Evolutionary conservation across 2,113 vertebrate genomes (phyloP).

Genomic region (Origma solitaria): DNA sequence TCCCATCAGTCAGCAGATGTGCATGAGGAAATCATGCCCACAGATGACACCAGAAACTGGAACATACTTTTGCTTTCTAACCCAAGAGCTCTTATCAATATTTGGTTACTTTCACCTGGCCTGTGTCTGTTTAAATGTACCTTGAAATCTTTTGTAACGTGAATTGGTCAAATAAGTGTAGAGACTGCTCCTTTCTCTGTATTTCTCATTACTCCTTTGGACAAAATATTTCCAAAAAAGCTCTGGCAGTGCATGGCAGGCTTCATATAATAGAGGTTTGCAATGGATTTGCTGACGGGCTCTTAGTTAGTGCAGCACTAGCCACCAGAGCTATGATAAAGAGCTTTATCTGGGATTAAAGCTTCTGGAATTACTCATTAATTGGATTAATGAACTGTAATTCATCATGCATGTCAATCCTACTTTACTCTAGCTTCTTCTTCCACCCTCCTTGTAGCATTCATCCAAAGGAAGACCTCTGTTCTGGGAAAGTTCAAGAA

Average conservation of each 20-base stretch:
- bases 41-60: not conserved
- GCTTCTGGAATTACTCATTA: conserved; percentile 71
- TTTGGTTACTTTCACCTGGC: not conserved
- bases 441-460: conserved; percentile 18
- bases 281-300: conserved; percentile 36
- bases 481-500: conserved; percentile 33
- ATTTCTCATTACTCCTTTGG: not conserved
- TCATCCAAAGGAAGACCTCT: conserved; percentile 27
- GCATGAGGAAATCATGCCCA: not conserved
- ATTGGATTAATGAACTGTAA: conserved; percentile 75
- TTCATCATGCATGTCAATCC: conserved; percentile 52
- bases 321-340: conserved; percentile 53
- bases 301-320: not conserved
- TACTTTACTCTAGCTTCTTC: conserved; percentile 29
- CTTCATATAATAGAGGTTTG: not conserved
- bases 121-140: not conserved
- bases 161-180: not conserved
- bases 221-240: not conserved
- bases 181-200: not conserved
- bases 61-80: not conserved
- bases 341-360: conserved; percentile 60
- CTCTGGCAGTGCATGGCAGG: not conserved
- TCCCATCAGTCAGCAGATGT: not conserved
- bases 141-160: not conserved
- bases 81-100: not conserved